A percentile compares a stretch with the other conserved stretches of the same genome.
These are phyloP conservation scores for Aplysina aerophoba DNA, from an alignment of 37 sponge, comb jelly and placozoan species.

Conservation along the genomic window DNA sequence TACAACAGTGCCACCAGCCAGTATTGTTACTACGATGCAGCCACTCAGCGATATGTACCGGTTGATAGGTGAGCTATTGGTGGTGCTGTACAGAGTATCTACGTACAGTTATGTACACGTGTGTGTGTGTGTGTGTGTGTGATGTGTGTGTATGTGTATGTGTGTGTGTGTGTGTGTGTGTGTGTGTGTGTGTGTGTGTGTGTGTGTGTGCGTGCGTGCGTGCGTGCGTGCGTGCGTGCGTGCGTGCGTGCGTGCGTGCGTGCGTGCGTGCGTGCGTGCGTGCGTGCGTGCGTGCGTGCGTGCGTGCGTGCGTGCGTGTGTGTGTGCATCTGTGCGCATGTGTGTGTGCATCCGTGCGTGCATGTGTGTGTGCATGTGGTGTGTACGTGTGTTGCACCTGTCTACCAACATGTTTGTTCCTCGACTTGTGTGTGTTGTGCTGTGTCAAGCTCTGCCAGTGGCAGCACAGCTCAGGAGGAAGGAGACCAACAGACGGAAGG, in stretches of 20 bases:
- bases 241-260: conserved; percentile 22
- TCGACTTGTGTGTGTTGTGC: not conserved
- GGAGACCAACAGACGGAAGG: not conserved
- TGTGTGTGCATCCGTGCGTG: not conserved
- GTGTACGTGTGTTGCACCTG: too few species aligned
- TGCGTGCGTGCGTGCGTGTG: conserved; percentile 18
- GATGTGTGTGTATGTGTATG: conserved; percentile 32
- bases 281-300: not conserved
- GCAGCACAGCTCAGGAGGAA: not conserved
- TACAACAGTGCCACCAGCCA: conserved; percentile 91
- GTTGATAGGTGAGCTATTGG: conserved; percentile 47
- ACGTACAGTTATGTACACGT: not conserved
- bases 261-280: conserved; percentile 13
- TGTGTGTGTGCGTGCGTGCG: too few species aligned
- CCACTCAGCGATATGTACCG: conserved; percentile 73
- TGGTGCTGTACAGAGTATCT: not conserved
- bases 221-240: conserved; percentile 36
- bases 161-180: conserved; percentile 11
- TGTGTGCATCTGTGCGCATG: not conserved
- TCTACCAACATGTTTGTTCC: not conserved
- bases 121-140: conserved; percentile 30
- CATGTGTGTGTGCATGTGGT: too few species aligned
- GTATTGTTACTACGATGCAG: conserved; percentile 89
- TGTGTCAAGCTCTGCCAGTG: not conserved
- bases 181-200: conserved; percentile 10